These are phyloP conservation scores for Dascillus cervinus DNA, from an alignment of 2,888 invertebrate genomes.

Conservation along the genomic window DNA sequence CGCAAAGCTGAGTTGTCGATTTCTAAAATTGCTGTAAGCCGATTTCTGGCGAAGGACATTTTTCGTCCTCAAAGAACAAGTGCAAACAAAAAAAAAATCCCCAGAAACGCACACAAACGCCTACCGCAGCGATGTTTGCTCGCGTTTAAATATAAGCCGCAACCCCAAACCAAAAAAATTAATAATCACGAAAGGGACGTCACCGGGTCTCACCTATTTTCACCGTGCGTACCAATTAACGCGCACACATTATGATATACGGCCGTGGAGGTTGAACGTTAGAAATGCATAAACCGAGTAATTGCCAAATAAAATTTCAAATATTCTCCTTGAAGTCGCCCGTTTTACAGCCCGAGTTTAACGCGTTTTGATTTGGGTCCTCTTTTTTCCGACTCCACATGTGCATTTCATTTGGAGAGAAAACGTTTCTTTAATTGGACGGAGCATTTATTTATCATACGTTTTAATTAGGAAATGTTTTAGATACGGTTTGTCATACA, in stretches of 20 bases:
- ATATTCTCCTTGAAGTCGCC: slow-evolving; percentile 17
- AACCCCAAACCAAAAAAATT: too few species aligned
- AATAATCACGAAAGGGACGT: neutral
- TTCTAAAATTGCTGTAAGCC: too few species aligned
- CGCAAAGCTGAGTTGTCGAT: too few species aligned
- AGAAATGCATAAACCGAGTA: slow-evolving; percentile 17
- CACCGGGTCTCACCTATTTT: slow-evolving; percentile 9
- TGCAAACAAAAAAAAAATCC: too few species aligned
- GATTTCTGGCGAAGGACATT: too few species aligned
- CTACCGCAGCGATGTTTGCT: too few species aligned
- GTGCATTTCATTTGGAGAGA: slow-evolving; percentile 19
- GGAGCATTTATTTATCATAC: slow-evolving; percentile 21
- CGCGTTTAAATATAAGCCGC: too few species aligned
- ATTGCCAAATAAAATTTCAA: slow-evolving; percentile 24
- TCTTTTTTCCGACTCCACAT: slow-evolving; percentile 12
- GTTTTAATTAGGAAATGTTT: slow-evolving; percentile 14
- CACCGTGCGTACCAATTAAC: slow-evolving; percentile 17
- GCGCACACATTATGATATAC: slow-evolving; percentile 18
- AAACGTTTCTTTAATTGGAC: slow-evolving; percentile 22
- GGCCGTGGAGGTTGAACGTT: slow-evolving; percentile 8
- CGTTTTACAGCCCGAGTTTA: slow-evolving; percentile 11
- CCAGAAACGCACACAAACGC: too few species aligned
- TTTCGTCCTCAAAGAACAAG: too few species aligned
- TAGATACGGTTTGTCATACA: slow-evolving; percentile 13
- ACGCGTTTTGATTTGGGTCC: slow-evolving; percentile 3